Evolutionary conservation across 2,113 vertebrate species (phyloP).

Genomic region (Charadrius vociferus): DNA sequence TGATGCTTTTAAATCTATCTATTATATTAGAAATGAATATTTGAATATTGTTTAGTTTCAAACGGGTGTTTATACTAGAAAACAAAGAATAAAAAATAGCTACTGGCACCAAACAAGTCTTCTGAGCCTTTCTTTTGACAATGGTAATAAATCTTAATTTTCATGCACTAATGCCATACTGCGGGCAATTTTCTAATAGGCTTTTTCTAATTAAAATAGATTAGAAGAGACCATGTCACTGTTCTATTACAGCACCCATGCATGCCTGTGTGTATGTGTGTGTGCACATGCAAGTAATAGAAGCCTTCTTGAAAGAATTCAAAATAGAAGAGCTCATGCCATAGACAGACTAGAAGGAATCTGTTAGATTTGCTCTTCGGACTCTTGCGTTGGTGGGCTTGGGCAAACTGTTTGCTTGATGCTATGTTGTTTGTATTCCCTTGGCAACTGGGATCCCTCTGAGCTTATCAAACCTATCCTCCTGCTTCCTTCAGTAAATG

Average conservation of each 20-base stretch:
- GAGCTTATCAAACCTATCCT: not conserved
- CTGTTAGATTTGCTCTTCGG: not conserved
- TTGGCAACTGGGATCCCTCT: not conserved
- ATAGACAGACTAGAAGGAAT: not conserved
- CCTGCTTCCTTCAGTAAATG: not conserved
- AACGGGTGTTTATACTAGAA: not conserved
- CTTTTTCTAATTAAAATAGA: not conserved
- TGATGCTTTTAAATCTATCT: not conserved
- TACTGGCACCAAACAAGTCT: not conserved
- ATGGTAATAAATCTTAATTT: not conserved
- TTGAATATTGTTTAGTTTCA: not conserved
- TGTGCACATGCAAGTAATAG: not conserved
- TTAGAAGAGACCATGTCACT: not conserved
- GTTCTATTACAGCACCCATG: not conserved
- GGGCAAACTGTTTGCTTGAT: not conserved
- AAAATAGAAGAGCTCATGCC: not conserved
- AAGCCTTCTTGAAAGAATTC: not conserved
- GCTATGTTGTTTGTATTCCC: too few species aligned
- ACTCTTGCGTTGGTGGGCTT: rapidly evolving
- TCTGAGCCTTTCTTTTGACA: not conserved
- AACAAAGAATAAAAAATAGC: not conserved
- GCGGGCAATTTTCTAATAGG: not conserved
- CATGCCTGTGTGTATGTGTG: rapidly evolving
- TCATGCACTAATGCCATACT: not conserved
- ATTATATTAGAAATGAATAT: not conserved